A percentile compares a stretch with the other conserved stretches of the same genome.
Conservation (phyloP, 2,888 invertebrate genomes). For the Lordiphosa andalusiaca region DNA sequence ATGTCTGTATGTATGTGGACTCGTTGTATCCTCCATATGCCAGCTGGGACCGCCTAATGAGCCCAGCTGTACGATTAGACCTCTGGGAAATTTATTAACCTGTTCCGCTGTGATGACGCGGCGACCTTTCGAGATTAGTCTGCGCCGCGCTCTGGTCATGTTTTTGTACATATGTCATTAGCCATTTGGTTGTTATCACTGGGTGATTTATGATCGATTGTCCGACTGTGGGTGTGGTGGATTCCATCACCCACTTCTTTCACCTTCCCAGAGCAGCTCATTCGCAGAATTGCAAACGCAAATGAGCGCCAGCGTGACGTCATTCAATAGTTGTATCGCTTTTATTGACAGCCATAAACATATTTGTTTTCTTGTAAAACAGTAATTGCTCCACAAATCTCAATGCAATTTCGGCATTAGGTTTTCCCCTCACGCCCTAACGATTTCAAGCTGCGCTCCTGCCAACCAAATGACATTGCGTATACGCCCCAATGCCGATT, state of each 20-base stretch:
- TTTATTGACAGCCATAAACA: constrained; percentile 28
- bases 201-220: constrained; percentile 73
- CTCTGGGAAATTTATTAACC: constrained; percentile 70
- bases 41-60: constrained; percentile 33
- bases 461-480: constrained; percentile 28
- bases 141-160: constrained; percentile 32
- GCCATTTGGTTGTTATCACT: constrained; percentile 27
- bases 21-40: constrained; percentile 17
- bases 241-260: constrained; percentile 9
- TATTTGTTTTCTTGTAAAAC: constrained; percentile 12
- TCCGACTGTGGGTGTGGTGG: constrained; percentile 13
- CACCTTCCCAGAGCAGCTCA: constrained; percentile 10
- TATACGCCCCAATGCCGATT: constrained; percentile 46
- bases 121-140: constrained; percentile 47
- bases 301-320: constrained; percentile 21
- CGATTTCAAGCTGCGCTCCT: constrained; percentile 42
- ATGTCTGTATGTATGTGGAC: constrained; percentile 1
- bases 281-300: constrained; percentile 6
- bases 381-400: constrained; percentile 48
- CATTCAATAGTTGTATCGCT: constrained; percentile 20
- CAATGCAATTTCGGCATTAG: constrained; percentile 53
- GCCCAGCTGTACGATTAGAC: constrained; percentile 25
- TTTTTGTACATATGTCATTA: constrained; percentile 20
- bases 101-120: constrained; percentile 64
- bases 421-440: constrained; percentile 9